Evolutionary conservation across 2,113 vertebrate genomes (phyloP).

Genomic region (Microcebus ravelobensis): DNA sequence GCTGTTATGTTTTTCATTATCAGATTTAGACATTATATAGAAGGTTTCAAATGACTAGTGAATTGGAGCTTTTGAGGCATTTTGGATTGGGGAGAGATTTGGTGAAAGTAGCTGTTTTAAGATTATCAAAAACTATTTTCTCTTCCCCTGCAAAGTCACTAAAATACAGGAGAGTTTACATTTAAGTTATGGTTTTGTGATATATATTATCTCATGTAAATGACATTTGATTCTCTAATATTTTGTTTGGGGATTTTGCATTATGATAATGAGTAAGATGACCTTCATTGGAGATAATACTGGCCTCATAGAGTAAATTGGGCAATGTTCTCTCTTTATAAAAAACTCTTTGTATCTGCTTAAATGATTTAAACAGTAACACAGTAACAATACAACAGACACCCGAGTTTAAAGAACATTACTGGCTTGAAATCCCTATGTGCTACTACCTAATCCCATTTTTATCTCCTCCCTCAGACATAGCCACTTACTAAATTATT

Average conservation of each 20-base stretch:
- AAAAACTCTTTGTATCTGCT: not conserved
- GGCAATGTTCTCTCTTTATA: not conserved
- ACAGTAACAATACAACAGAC: not conserved
- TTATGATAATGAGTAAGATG: not conserved
- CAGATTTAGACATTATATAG: not conserved
- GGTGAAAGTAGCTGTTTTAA: not conserved
- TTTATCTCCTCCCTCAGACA: not conserved
- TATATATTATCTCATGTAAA: not conserved
- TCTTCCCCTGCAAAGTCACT: not conserved
- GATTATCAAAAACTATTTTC: not conserved
- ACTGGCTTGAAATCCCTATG: not conserved
- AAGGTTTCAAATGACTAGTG: not conserved
- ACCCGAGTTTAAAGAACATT: not conserved
- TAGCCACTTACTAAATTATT: not conserved
- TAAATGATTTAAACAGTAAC: not conserved
- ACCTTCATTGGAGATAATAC: not conserved
- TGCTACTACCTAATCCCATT: not conserved
- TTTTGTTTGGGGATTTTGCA: slow-evolving; percentile 18
- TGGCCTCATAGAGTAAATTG: not conserved
- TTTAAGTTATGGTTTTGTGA: not conserved
- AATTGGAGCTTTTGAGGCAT: not conserved
- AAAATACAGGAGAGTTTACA: not conserved
- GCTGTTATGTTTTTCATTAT: not conserved
- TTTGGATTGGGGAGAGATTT: not conserved
- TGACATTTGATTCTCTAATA: slow-evolving; percentile 1